Evolutionary conservation across 2,888 invertebrate genomes (phyloP).

Genomic region (Norana najaformis): DNA sequence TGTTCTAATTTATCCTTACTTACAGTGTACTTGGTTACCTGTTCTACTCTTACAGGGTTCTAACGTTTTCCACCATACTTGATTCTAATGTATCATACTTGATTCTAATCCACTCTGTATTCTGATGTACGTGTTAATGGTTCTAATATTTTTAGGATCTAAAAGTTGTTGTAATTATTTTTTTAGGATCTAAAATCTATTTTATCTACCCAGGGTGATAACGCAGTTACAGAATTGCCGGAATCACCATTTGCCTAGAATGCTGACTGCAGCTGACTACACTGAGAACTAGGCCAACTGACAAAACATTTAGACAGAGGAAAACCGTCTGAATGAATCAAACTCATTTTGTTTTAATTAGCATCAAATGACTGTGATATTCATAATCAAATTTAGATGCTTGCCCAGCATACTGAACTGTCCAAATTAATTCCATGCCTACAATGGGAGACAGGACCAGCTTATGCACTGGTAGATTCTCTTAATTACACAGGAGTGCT

Average conservation of each 20-base stretch:
- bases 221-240: not conserved
- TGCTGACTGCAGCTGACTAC: not conserved
- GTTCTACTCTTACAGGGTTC: no score
- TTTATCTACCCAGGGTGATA: not conserved
- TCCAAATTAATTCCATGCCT: not conserved
- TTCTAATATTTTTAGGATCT: not conserved
- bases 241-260: conserved; percentile 7
- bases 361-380: not conserved
- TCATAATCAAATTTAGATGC: not conserved
- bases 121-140: no score
- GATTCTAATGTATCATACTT: not conserved
- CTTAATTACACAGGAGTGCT: no score
- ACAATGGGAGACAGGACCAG: no score
- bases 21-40: no score
- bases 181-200: conserved; percentile 18
- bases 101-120: not conserved
- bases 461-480: no score
- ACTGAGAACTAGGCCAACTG: not conserved
- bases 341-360: conserved; percentile 2
- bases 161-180: not conserved
- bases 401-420: not conserved
- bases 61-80: no score
- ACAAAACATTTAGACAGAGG: no score
- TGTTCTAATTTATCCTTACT: no score
- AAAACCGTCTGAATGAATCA: not conserved